phyloP scores from a whole-genome alignment of 2,113 vertebrate genomes.

The Dromaius novaehollandiae region DNA sequence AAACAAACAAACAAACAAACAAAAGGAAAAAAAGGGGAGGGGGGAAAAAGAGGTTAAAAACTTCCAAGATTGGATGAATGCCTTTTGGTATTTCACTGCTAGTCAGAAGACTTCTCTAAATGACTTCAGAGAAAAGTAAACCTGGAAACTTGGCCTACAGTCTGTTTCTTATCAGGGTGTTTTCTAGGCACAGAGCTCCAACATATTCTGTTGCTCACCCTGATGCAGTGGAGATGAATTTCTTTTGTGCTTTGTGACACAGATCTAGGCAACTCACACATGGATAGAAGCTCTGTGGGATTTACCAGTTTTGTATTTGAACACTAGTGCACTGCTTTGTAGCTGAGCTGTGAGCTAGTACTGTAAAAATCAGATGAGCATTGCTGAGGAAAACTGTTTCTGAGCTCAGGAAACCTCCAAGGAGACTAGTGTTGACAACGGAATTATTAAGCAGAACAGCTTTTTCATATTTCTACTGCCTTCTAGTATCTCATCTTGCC shows the following conservation, averaged over 20 bases:
- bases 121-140: neutral
- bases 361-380: neutral
- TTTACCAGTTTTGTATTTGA: neutral
- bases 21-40: rapidly evolving
- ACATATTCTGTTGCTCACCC: neutral
- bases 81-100: neutral
- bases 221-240: neutral
- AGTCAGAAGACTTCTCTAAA: neutral
- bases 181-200: neutral
- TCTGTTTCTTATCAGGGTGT: neutral
- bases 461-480: neutral
- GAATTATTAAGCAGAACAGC: neutral
- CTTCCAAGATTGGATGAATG: neutral
- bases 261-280: neutral
- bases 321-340: neutral
- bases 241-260: neutral
- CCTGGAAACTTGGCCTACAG: neutral
- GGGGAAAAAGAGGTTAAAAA: neutral
- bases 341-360: neutral
- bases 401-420: neutral
- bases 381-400: neutral
- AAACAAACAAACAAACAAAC: too few species aligned
- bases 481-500: neutral
- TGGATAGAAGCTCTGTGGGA: neutral
- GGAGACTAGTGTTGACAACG: too few species aligned